Evolutionary conservation across 2,113 vertebrate genomes (phyloP), one percentile per base, ranked within the genome.

Genomic region (Sebastes fasciatus): DNA sequence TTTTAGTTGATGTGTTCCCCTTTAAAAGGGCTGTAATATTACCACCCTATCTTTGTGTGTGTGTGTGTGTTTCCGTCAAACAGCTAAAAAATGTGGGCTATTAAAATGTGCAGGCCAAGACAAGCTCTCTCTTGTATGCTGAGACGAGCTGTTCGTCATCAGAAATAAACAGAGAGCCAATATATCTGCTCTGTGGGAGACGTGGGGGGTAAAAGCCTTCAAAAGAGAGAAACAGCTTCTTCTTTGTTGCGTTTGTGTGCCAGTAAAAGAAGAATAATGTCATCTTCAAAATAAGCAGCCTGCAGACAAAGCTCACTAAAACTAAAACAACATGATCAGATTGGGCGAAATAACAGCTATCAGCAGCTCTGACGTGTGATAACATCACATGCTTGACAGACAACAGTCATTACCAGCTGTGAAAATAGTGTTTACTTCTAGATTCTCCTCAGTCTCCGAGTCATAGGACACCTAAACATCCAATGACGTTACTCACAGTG

Each of bases 391-490:
- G 1, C 17, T 7, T 52, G 74, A 85, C 67, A 77, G 69, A 88
- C 83, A 89, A 86, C 84, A 84, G 74, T 82, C 61, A 90, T 90
- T 83, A 86, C 4, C 65, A 58, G 70, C 48, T 58, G 5, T 51
- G 68, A 81, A 82, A 89, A 84, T 26, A 79, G 74, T 88, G 73
- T 82, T 93, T 89, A 91, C 85, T 16, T 52, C 1, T 12, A 43
- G 45, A 65, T 68, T 49, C 19, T 71, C 34, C n/a, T 72, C 69
- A n/a, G 57, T 54, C 49, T 8, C 49, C 1, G 12, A 60, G 54
- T 51, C 66, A 45, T 2, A 23, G 60, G 8, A 72, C 16, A 63
- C 54, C 55, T 86, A 1, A 0, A 10, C 76, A 19, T 67, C 65
- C 49, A 60, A 1, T 43, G 49, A 26, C 80, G 6, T 80, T 71